Evolutionary conservation across 1,140 invertebrate genomes (phyloP).

Genomic region (Drosophila sechellia): DNA sequence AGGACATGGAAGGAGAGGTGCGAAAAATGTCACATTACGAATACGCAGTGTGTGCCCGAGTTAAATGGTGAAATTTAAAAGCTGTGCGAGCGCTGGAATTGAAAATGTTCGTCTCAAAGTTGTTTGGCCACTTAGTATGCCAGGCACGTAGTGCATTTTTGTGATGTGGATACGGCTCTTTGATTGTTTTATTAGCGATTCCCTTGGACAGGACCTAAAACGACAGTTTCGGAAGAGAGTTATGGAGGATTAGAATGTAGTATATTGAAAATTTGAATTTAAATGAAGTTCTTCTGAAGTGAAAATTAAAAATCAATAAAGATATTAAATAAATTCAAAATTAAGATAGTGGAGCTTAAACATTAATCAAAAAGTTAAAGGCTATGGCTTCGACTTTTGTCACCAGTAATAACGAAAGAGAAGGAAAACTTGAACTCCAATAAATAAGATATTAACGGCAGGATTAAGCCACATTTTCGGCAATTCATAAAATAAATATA

Average conservation of each 20-base stretch:
- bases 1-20: conserved; percentile 32
- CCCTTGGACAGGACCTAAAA: background rate
- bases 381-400: too few species aligned
- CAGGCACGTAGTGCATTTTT: conserved; percentile 37
- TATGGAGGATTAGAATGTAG: too few species aligned
- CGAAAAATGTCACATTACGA: conserved; percentile 62
- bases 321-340: background rate
- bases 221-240: background rate
- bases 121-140: conserved; percentile 22
- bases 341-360: too few species aligned
- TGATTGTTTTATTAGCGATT: conserved; percentile 60
- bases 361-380: too few species aligned
- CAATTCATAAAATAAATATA: too few species aligned
- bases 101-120: conserved; percentile 43
- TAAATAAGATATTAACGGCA: background rate
- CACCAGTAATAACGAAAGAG: too few species aligned
- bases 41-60: conserved; percentile 65
- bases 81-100: conserved; percentile 34
- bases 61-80: conserved; percentile 55
- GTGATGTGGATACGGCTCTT: conserved; percentile 45
- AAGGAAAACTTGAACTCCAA: too few species aligned
- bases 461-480: background rate
- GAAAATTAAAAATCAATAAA: background rate
- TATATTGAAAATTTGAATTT: background rate
- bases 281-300: background rate